Base-by-base conservation (phyloP, 2,888 invertebrate species). In the Fragum whitleyi region DNA sequence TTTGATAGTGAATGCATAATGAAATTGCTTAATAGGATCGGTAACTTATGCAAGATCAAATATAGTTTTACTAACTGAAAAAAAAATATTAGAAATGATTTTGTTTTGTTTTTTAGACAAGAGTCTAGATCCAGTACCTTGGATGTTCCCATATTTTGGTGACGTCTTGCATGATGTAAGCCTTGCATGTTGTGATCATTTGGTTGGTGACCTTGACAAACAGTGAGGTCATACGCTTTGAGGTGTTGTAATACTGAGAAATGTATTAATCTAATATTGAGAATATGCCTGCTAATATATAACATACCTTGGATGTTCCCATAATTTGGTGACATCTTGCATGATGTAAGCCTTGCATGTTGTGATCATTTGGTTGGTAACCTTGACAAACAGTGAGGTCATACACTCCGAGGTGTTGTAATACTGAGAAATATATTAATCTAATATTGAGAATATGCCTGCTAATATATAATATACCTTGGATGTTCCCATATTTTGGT, bases 171-270 rank as follows among this genome's bases (percentile, higher is more conserved):
- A 96, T 96, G 69, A 98, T 97, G 94, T 98, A 98, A 81, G 97
- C 97, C 91, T 97, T 97, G 94, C 98, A 98, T 0, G 98, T 97
- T 91, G 97, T 97, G 85, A 99, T 98, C 98, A 99, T 98, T 95
- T 99, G 98, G 94, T 99, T 99, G 5, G 98, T 99, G 87, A 99
- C 98, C 95, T 99, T 99, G 51, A 99, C 98, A 97, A 99, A 98
- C 21, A 99, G 95, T 0, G 98, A 98, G 5, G 98, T 98, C 79
- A 98, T 98, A 89, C 98, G 96, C 94, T 99, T 98, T 0, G 98
- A 98, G 0, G 98, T 98, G 92, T 98, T 99, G 93, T 99, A 99
- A 94, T 98, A 98, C 94, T 97, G 97, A 0, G 98, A 99, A 3
- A 98, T 97, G 92, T 14, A n/a, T n/a, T n/a, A n/a, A n/a, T n/a